Conservation (phyloP, 2,888 invertebrate species). For the Polydrusus cervinus region DNA sequence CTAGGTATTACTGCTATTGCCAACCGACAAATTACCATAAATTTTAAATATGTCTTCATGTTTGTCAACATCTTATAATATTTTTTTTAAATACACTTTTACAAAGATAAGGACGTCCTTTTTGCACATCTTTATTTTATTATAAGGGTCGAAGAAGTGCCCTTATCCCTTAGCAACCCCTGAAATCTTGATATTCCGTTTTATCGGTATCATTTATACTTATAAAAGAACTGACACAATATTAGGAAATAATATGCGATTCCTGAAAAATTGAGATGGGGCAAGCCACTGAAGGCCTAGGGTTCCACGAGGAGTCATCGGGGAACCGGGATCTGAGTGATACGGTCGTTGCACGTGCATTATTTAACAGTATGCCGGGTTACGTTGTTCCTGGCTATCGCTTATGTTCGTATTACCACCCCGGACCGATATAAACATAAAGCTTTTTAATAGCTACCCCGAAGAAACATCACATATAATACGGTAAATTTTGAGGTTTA, state of each 20-base stretch:
- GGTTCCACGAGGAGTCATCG: constrained; percentile 56
- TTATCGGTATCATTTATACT: constrained; percentile 32
- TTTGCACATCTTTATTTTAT: no score
- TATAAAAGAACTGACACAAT: constrained; percentile 35
- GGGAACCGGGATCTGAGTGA: constrained; percentile 65
- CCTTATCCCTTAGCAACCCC: not conserved
- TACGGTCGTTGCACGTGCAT: constrained; percentile 68
- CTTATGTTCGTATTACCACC: constrained; percentile 59
- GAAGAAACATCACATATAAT: constrained; percentile 32
- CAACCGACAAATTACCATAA: no score
- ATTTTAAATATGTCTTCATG: no score
- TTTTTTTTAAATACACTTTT: no score
- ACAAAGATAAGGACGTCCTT: not conserved
- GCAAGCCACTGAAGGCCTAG: constrained; percentile 59
- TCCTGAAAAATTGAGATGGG: constrained; percentile 55
- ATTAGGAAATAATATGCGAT: constrained; percentile 40
- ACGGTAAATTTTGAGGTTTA: constrained; percentile 23
- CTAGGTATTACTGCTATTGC: no score
- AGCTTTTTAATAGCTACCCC: constrained; percentile 46
- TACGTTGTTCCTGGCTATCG: constrained; percentile 64
- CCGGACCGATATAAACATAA: constrained; percentile 44
- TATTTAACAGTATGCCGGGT: constrained; percentile 66
- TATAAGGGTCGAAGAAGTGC: not conserved
- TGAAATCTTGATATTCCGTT: constrained; percentile 5
- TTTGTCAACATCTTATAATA: no score